A percentile compares a stretch with the other conserved stretches of the same genome.
phyloP scores from a whole-genome alignment of 2,888 invertebrate genomes.

The Caenorhabditis japonica region DNA sequence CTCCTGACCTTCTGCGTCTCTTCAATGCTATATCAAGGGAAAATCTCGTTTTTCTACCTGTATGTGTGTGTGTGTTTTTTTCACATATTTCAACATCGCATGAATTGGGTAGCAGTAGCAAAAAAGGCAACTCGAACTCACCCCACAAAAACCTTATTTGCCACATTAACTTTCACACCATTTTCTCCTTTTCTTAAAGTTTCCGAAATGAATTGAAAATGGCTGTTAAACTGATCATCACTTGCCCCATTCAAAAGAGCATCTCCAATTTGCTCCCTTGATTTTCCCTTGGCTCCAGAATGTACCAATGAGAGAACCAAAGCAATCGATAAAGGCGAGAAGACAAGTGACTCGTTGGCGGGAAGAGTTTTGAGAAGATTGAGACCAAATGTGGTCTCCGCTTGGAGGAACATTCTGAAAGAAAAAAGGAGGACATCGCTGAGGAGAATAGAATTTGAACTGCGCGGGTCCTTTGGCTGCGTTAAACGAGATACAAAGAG shows the following conservation, averaged over 20 bases:
- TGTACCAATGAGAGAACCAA: slow-evolving; percentile 36
- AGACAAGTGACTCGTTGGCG: slow-evolving; percentile 36
- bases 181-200: slow-evolving; percentile 12
- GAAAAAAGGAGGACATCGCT: no score
- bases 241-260: slow-evolving; percentile 31
- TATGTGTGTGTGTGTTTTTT: no score
- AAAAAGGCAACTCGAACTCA: no score
- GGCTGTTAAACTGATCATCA: slow-evolving; percentile 50
- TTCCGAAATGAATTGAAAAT: slow-evolving; percentile 41
- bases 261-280: slow-evolving; percentile 29
- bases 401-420: slow-evolving; percentile 7
- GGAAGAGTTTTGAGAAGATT: slow-evolving; percentile 29
- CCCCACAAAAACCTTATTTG: slow-evolving; percentile 42
- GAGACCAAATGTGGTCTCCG: slow-evolving; percentile 48
- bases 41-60: no score
- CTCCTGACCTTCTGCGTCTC: no score
- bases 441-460: no score
- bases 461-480: no score
- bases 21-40: no score
- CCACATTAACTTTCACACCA: slow-evolving; percentile 33
- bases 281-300: slow-evolving; percentile 28
- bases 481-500: no score
- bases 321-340: slow-evolving; percentile 46
- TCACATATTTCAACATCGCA: no score
- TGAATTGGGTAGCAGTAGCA: no score